Evolutionary conservation across 1,140 invertebrate species (phyloP), one percentile per base, ranked within the genome.

Genomic region (Ostrea edulis): DNA sequence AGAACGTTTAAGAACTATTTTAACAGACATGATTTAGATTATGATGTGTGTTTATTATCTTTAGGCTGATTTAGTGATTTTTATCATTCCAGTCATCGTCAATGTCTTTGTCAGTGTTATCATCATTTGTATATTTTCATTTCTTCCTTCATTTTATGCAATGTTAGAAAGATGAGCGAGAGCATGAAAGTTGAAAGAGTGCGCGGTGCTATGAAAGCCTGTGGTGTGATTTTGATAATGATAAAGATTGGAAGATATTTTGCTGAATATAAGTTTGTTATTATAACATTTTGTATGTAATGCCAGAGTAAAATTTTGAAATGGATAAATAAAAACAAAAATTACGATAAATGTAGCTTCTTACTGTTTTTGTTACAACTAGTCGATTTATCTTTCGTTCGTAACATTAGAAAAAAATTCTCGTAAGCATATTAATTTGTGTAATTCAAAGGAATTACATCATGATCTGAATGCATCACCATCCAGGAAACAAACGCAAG

Each of bases 61-160:
- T 20, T 77, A 77, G 68, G 68, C 25, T 77, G 68, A 77, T 77
- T 77, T 29, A 77, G 68, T 77, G 29, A 71, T 29, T 71, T 29
- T 71, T 71, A 77, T 77, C 68, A 77, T 77, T 77, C 68, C 68
- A 77, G 8, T 77, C 29, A 77, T 77, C 29, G 22, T 12, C 25
- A 29, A 71, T 35, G 22, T 71, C 68, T 12, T 71, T 25, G 5
- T 71, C 68, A 77, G 35, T 11, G 3, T 25, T 17, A 35, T 77
- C 68, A 77, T 25, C 3, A 25, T 44, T 29, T 62, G 55, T 29
- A 77, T 77, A 77, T 29, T 77, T 29, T 77, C 68, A 77, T 77
- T 77, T 77, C 25, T 29, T 8, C 14, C 11, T 77, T 44, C 9
- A 77, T 2, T 77, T 22, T 17, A 22, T 29, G 8, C 8, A 25